Percentiles rank a stretch among this genome's conserved stretches.
These are phyloP conservation scores for Ennomos fuscantarius DNA, from an alignment of 2,888 invertebrate species.

Conservation along the genomic window DNA sequence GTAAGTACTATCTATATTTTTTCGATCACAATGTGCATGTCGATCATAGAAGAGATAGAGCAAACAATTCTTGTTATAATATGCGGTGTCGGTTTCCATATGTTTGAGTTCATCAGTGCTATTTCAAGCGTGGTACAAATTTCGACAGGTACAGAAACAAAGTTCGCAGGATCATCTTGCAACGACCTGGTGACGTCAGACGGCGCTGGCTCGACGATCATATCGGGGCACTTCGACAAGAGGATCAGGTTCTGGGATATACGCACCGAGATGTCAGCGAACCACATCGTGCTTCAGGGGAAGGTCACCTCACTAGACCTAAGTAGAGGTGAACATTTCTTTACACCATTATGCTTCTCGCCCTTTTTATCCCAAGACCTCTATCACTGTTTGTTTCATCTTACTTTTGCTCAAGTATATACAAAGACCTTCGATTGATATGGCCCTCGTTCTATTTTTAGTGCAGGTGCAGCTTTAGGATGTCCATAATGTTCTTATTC, in stretches of 20 bases:
- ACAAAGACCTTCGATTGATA: no score
- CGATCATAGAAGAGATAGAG: slow-evolving; percentile 18
- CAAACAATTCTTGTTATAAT: slow-evolving; percentile 13
- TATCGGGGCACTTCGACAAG: slow-evolving; percentile 99
- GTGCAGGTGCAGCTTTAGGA: no score
- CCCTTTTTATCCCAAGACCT: no score
- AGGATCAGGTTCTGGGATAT: slow-evolving; percentile 99
- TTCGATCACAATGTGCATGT: slow-evolving; percentile 9
- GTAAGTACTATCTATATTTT: background rate
- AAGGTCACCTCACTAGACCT: slow-evolving; percentile 98
- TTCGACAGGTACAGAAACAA: slow-evolving; percentile 92
- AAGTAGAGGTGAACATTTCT: slow-evolving; percentile 89
- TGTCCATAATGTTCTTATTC: no score
- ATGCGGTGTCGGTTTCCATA: slow-evolving; percentile 18
- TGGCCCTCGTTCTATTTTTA: no score
- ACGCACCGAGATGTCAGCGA: slow-evolving; percentile 92
- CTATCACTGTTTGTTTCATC: no score
- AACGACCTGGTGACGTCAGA: slow-evolving; percentile 98
- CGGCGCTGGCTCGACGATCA: slow-evolving; percentile 94
- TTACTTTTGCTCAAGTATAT: no score
- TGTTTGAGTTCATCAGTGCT: slow-evolving; percentile 21
- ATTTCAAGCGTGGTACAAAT: slow-evolving; percentile 31
- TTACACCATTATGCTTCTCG: no score
- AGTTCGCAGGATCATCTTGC: slow-evolving; percentile 98
- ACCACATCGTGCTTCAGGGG: slow-evolving; percentile 95